These are phyloP conservation scores for Clepsis dumicolana DNA, from an alignment of 2,888 invertebrate genomes.

Conservation along the genomic window DNA sequence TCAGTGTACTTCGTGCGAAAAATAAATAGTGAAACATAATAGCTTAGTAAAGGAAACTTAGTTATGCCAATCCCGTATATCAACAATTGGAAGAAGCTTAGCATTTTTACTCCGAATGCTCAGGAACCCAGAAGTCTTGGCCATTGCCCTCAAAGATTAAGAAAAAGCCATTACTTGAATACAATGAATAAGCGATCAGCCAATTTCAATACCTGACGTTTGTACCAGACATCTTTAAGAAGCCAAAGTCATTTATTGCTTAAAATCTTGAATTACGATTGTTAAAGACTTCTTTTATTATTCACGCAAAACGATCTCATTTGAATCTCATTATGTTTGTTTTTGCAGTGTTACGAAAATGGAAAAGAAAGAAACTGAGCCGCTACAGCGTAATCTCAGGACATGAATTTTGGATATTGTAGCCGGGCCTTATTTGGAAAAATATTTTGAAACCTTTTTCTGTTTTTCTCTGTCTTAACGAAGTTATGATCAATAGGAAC, in stretches of 20 bases:
- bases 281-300: slow-evolving; percentile 37
- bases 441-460: slow-evolving; percentile 20
- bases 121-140: not conserved
- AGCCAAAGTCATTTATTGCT: slow-evolving; percentile 35
- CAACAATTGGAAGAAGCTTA: too few relatives aligned
- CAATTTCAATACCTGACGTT: slow-evolving; percentile 33
- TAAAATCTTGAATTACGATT: slow-evolving; percentile 40
- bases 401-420: slow-evolving; percentile 27
- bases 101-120: not conserved
- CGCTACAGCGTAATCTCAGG: slow-evolving; percentile 21
- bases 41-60: too few relatives aligned
- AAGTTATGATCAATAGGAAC: not conserved
- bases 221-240: slow-evolving; percentile 25
- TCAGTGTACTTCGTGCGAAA: too few relatives aligned
- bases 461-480: not conserved
- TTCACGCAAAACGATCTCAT: slow-evolving; percentile 42
- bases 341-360: slow-evolving; percentile 31
- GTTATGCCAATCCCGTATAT: too few relatives aligned
- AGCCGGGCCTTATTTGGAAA: not conserved
- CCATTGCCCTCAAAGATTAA: slow-evolving; percentile 10
- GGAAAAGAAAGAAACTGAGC: slow-evolving; percentile 30
- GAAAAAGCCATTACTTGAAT: slow-evolving; percentile 29
- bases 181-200: slow-evolving; percentile 40
- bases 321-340: slow-evolving; percentile 43
- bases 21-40: too few relatives aligned